phyloP scores from a whole-genome alignment of 2,113 vertebrate genomes.

The Polypterus bichir region DNA sequence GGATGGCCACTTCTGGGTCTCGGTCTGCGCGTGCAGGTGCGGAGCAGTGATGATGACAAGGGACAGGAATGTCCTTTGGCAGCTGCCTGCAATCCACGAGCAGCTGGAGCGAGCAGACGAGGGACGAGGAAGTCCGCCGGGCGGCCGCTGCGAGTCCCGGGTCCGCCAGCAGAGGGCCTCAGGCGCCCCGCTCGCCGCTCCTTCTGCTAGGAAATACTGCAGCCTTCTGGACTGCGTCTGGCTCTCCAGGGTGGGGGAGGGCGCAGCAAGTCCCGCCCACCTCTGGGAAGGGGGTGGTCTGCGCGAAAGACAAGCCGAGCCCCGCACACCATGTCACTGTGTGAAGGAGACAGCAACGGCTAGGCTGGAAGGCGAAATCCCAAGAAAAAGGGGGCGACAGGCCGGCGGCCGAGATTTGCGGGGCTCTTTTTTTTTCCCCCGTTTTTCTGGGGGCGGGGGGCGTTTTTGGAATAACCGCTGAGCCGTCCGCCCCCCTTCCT shows the following conservation, averaged over 20 bases:
- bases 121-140: no score
- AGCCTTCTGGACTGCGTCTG: conserved; percentile 70
- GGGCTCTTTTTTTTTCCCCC: conserved; percentile 1
- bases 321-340: conserved; percentile 69
- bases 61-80: no score
- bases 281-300: conserved; percentile 66
- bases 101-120: no score
- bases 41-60: no score
- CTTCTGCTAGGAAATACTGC: conserved; percentile 68
- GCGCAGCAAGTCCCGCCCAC: conserved; percentile 68
- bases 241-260: conserved; percentile 59
- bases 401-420: conserved; percentile 14
- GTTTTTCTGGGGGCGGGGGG: not conserved
- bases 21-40: no score
- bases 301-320: conserved; percentile 65
- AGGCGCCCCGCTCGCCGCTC: conserved; percentile 36
- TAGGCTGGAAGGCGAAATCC: conserved; percentile 32
- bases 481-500: no score
- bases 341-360: conserved; percentile 54
- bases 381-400: conserved; percentile 14
- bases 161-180: conserved; percentile 67
- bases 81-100: no score
- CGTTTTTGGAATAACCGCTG: no score
- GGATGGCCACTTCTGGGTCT: no score
- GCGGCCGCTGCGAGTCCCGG: conserved; percentile 21